These are phyloP conservation scores for Creontiades dilutus DNA, from an alignment of 2,888 invertebrate species.

Conservation along the genomic window DNA sequence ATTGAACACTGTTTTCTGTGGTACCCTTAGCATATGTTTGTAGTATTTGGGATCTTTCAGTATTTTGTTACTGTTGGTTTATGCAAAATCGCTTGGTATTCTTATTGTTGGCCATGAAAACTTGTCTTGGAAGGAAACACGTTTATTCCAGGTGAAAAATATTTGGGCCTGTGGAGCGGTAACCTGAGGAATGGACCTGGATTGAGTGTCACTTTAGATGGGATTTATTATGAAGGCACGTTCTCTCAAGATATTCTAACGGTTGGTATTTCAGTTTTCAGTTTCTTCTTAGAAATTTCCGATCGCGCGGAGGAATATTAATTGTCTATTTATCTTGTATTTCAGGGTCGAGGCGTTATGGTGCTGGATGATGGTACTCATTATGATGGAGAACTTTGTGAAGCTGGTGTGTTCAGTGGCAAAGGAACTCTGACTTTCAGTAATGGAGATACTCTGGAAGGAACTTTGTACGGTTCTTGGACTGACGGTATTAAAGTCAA, in stretches of 20 bases:
- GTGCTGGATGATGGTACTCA: slow-evolving; percentile 92
- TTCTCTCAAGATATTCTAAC: slow-evolving; percentile 89
- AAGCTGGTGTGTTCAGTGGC: slow-evolving; percentile 88
- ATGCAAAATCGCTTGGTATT: no score
- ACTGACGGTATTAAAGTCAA: slow-evolving; percentile 89
- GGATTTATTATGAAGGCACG: slow-evolving; percentile 93
- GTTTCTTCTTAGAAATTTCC: neutral
- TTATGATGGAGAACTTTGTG: slow-evolving; percentile 92
- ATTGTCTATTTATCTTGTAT: slow-evolving; percentile 68
- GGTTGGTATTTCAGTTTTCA: slow-evolving; percentile 79
- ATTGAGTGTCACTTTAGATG: slow-evolving; percentile 91
- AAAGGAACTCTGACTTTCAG: slow-evolving; percentile 89
- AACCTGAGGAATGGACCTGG: slow-evolving; percentile 91
- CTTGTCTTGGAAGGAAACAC: neutral
- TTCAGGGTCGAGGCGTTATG: slow-evolving; percentile 91
- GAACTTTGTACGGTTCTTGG: slow-evolving; percentile 86
- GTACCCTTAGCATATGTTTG: no score
- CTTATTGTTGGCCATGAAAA: no score
- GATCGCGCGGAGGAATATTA: neutral
- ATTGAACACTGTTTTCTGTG: neutral
- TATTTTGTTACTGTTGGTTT: no score
- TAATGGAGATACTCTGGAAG: slow-evolving; percentile 87
- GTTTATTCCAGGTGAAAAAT: slow-evolving; percentile 85
- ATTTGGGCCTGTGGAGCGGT: slow-evolving; percentile 93
- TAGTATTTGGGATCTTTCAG: no score